These are phyloP conservation scores for Coelopa frigida DNA, from an alignment of 1,140 invertebrate species.

Conservation along the genomic window DNA sequence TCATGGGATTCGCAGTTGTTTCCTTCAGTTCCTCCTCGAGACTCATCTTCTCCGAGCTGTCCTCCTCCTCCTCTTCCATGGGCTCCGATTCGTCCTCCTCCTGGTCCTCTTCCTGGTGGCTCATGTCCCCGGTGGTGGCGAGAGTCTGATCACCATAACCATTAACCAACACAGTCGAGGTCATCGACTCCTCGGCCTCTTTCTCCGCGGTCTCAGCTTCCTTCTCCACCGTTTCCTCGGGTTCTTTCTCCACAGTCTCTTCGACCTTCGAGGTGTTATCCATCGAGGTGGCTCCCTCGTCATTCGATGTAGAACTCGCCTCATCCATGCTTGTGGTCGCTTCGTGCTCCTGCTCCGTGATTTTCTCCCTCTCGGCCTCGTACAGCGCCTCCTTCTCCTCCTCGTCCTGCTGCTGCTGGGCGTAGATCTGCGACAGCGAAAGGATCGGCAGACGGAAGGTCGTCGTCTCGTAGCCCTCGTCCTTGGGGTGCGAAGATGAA, in stretches of 20 bases:
- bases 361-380: conserved; percentile 17
- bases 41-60: conserved; percentile 16
- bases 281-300: not conserved
- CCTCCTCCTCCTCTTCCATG: not conserved
- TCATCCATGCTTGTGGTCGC: conserved; percentile 2
- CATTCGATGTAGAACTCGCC: conserved; percentile 1
- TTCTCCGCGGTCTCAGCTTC: not conserved
- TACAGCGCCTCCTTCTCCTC: conserved; percentile 27
- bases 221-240: conserved; percentile 3
- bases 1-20: too few relatives aligned
- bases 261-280: too few relatives aligned
- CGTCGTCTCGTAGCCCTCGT: too few relatives aligned
- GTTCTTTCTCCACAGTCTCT: not conserved
- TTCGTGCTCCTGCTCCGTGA: conserved; percentile 5
- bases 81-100: conserved; percentile 4
- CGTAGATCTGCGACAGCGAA: conserved; percentile 38
- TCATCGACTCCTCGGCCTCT: not conserved
- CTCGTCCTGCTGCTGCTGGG: conserved; percentile 32
- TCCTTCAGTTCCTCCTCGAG: conserved; percentile 12
- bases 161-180: too few relatives aligned
- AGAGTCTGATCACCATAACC: not conserved
- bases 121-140: not conserved
- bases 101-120: not conserved
- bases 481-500: too few relatives aligned
- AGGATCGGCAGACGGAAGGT: conserved; percentile 22